phyloP scores from a whole-genome alignment of 2,888 invertebrate species.

The Bugulina stolonifera region DNA sequence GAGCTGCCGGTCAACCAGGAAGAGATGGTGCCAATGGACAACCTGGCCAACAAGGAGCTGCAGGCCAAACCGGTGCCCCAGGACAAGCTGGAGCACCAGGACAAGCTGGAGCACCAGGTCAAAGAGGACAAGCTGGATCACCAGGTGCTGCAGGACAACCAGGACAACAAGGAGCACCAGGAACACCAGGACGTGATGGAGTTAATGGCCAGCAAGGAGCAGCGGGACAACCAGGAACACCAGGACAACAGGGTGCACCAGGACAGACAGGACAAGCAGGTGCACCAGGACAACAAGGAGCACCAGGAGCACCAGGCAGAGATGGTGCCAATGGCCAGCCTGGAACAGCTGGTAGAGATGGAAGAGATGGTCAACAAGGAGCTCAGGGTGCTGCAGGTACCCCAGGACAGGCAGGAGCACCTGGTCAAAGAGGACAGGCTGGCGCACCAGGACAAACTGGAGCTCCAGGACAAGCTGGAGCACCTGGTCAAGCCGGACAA shows the following conservation, averaged over 20 bases:
- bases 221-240: background rate
- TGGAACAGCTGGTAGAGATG: slow-evolving; percentile 27
- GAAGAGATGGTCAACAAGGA: slow-evolving; percentile 9
- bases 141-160: background rate
- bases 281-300: background rate
- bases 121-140: background rate
- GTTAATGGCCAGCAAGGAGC: background rate
- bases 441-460: slow-evolving; percentile 29
- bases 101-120: background rate
- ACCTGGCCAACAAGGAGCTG: slow-evolving; percentile 1
- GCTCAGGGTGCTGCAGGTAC: background rate
- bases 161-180: background rate
- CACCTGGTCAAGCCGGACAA: slow-evolving; percentile 27
- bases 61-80: background rate
- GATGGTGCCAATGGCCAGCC: background rate
- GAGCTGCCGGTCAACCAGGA: slow-evolving; percentile 27
- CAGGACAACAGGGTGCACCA: background rate
- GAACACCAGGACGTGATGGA: slow-evolving; percentile 12
- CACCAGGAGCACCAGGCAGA: slow-evolving; percentile 1
- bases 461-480: slow-evolving; percentile 4
- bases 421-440: slow-evolving; percentile 3
- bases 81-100: slow-evolving; percentile 19
- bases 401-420: background rate
- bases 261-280: slow-evolving; percentile 7
- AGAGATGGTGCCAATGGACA: too few species aligned